Percentiles rank a stretch among this genome's conserved stretches.
These are phyloP conservation scores for Dynastes maya DNA, from an alignment of 2,888 invertebrate genomes.

Conservation along the genomic window DNA sequence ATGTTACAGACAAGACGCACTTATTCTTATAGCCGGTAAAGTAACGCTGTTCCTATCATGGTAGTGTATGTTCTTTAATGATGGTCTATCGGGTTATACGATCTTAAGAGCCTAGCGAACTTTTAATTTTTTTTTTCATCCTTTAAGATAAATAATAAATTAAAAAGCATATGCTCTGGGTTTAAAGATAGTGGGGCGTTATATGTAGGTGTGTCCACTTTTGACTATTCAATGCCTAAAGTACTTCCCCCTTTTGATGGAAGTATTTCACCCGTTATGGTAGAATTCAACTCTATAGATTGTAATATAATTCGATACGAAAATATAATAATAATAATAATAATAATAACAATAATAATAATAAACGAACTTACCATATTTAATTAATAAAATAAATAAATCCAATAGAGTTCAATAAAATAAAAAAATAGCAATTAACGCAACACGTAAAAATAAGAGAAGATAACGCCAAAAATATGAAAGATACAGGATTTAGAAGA, in stretches of 20 bases:
- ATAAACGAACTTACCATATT: neutral
- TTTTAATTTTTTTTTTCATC: constrained; percentile 60
- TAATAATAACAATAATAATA: too few relatives aligned
- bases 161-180: constrained; percentile 60
- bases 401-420: neutral
- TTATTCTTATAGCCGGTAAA: constrained; percentile 57
- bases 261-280: constrained; percentile 7
- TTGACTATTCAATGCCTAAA: constrained; percentile 56
- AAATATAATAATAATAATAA: too few relatives aligned
- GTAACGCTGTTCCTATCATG: constrained; percentile 66
- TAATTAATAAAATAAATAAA: neutral
- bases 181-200: constrained; percentile 60
- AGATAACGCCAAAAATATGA: too few relatives aligned
- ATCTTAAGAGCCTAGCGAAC: constrained; percentile 67
- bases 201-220: constrained; percentile 62
- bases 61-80: constrained; percentile 70
- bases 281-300: neutral
- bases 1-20: neutral
- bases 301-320: neutral
- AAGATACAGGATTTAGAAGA: too few relatives aligned
- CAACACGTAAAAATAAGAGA: too few relatives aligned
- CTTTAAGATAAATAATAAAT: constrained; percentile 65
- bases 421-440: too few relatives aligned
- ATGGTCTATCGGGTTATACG: constrained; percentile 67
- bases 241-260: constrained; percentile 33